phyloP scores from a whole-genome alignment of 2,797 vertebrate genomes.

The Typhlichthys eigenmanni region DNA sequence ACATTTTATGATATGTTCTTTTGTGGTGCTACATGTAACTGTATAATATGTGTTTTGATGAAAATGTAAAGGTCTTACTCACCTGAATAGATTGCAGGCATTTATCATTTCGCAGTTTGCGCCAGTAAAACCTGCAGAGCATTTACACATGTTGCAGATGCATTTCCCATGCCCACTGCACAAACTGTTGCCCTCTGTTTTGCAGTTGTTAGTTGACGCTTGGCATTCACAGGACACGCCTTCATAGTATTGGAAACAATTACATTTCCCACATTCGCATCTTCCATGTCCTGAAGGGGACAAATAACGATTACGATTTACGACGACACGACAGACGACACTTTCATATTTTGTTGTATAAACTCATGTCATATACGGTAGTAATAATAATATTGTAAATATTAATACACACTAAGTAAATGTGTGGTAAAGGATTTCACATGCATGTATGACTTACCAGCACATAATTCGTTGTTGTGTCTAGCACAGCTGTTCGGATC shows the following conservation, averaged over 20 bases:
- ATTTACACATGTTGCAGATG: constrained; percentile 74
- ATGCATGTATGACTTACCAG: constrained; percentile 61
- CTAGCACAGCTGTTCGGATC: constrained; percentile 69
- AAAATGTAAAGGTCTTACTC: constrained; percentile 32
- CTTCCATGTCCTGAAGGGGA: constrained; percentile 60
- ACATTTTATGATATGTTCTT: too few species aligned
- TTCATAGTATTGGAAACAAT: constrained; percentile 52
- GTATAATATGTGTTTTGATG: neutral
- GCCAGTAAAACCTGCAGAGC: constrained; percentile 56
- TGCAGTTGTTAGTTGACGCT: constrained; percentile 47
- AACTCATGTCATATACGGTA: too few species aligned
- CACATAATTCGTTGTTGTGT: constrained; percentile 66
- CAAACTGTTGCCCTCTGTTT: neutral
- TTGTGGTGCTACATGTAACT: neutral
- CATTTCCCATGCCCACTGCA: constrained; percentile 74
- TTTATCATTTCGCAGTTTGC: constrained; percentile 52
- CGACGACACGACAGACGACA: too few species aligned
- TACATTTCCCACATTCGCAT: constrained; percentile 72
- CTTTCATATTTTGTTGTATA: too few species aligned
- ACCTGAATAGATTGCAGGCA: constrained; percentile 66
- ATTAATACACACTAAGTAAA: too few species aligned
- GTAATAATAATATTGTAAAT: too few species aligned
- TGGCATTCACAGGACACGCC: constrained; percentile 74
- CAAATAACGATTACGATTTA: neutral
- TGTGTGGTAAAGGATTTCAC: too few species aligned